Conservation (phyloP, 2,888 invertebrate genomes). For the Petrolisthes cinctipes region DNA sequence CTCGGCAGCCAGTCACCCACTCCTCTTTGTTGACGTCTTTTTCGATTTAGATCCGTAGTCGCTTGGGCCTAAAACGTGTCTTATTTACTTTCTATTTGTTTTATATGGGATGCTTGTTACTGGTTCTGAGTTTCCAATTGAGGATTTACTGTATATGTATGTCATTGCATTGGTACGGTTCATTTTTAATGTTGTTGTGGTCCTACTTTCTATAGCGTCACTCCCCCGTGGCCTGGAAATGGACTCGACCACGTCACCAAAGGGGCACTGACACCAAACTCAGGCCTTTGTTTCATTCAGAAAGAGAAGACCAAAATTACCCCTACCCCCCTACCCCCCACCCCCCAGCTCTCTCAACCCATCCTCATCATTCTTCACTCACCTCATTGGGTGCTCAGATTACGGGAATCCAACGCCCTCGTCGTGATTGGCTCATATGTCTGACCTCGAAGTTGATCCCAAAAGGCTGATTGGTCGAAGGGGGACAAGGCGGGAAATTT, state of each 20-base stretch:
- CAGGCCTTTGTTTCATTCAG: conserved; percentile 15
- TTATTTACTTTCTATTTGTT: too few species aligned
- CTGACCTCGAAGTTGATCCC: conserved; percentile 6
- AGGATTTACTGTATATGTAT: too few species aligned
- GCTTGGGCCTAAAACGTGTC: too few species aligned
- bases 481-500: neutral
- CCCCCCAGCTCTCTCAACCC: neutral
- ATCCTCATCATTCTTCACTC: neutral
- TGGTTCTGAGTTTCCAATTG: too few species aligned
- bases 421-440: neutral
- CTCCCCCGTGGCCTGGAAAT: conserved; percentile 13
- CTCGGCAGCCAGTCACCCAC: too few species aligned
- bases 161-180: too few species aligned
- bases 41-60: too few species aligned
- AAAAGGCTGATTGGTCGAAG: neutral
- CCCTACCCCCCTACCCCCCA: neutral
- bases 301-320: neutral
- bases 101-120: too few species aligned
- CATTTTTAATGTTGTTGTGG: too few species aligned
- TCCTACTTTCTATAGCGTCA: too few species aligned
- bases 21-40: too few species aligned
- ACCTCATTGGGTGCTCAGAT: neutral
- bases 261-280: conserved; percentile 4
- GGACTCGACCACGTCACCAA: neutral
- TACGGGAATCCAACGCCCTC: neutral